A percentile compares a stretch with the other conserved stretches of the same genome.
Conservation (phyloP, 92 coral and sea anemone species). For the Blastomussa wellsi region DNA sequence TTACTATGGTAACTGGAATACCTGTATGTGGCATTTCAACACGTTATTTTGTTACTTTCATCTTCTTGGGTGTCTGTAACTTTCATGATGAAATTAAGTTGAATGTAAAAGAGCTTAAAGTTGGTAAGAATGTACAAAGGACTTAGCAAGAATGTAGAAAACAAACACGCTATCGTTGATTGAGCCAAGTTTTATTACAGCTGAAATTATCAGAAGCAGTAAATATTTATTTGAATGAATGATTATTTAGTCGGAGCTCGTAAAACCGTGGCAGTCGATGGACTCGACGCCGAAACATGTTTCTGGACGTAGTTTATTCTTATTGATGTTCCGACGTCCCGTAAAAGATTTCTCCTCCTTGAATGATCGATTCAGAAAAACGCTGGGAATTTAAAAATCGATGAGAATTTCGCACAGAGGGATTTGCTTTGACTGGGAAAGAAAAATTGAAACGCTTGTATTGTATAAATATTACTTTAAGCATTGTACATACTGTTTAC, state of each 20-base stretch:
- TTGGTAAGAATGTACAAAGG: neutral
- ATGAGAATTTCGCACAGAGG: neutral
- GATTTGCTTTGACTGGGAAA: neutral
- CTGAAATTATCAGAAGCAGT: no score
- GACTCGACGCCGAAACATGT: constrained; percentile 3
- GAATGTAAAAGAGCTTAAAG: no score
- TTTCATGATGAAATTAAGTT: neutral
- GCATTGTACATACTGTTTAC: neutral
- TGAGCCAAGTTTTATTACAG: neutral
- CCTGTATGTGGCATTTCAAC: neutral
- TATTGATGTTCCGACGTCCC: neutral
- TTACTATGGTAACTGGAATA: neutral
- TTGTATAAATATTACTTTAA: neutral
- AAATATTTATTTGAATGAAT: constrained; percentile 12
- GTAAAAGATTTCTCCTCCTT: neutral
- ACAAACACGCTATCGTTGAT: neutral
- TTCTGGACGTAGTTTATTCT: neutral
- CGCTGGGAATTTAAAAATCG: no score
- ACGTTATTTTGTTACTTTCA: neutral
- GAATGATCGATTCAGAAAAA: neutral
- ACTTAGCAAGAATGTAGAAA: neutral
- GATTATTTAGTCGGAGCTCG: neutral
- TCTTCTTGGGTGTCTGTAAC: neutral
- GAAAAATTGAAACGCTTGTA: neutral
- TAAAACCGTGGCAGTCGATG: neutral